Evolutionary conservation across 2,113 vertebrate genomes (phyloP), one percentile per base, ranked within the genome.

Genomic region (Catharus minimus): DNA sequence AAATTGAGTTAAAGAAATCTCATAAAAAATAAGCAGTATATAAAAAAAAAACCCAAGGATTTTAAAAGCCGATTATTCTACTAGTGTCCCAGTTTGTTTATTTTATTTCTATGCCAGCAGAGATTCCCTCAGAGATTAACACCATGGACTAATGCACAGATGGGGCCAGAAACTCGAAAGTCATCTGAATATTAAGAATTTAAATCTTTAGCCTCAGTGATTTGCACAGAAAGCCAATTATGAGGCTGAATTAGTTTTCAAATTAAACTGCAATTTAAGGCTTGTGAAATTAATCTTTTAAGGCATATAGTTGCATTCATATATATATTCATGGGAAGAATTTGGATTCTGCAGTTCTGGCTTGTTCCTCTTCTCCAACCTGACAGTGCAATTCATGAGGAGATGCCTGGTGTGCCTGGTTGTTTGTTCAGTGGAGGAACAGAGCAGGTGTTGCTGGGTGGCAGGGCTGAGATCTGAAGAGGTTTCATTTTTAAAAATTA

Each of bases 171-270:
- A 97, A 97, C 97, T 96, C 96, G 94, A 98, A 98, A 98, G 98
- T 98, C 98, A 97, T 97, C 97, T 97, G 97, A 98, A 98, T 98
- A 98, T 98, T 98, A 98, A 98, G 98, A 98, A 98, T 98, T 98
- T 98, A 98, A 98, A 98, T 99, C 98, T 98, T 98, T 98, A 98
- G 98, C 98, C 98, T 98, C 98, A 98, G 97, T 98, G 98, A 98
- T 98, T 98, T 99, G 98, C 98, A 97, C 98, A 98, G 98, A 99
- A 98, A 99, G 98, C 98, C 98, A 99, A 98, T 99, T 99, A 99
- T 97, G 98, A 98, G 98, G 96, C 98, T 98, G 98, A 99, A 98
- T 99, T 99, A 98, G 98, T 99, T 99, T 99, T 98, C 97, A 98
- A 98, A 99, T 99, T 99, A 99, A 99, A 98, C 98, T 98, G 97